phyloP scores from a whole-genome alignment of 2,797 vertebrate species.

The Arctocebus calabarensis region DNA sequence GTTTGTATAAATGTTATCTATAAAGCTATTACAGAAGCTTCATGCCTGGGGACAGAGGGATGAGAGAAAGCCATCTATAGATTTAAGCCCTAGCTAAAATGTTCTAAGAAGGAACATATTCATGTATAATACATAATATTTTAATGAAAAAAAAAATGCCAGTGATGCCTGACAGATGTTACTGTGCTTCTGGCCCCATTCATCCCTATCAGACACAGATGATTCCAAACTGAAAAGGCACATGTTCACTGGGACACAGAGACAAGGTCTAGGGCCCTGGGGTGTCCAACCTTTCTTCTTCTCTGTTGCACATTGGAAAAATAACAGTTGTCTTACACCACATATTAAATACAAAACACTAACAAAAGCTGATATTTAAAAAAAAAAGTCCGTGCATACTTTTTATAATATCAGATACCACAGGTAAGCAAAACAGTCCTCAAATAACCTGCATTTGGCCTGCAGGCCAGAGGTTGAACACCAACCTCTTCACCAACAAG shows the following conservation, averaged over 20 bases:
- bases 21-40: constrained; percentile 3
- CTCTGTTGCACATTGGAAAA: too few relatives aligned
- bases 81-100: not conserved
- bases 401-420: too few relatives aligned
- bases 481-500: not conserved
- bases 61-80: not conserved
- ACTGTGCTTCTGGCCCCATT: not conserved
- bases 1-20: not conserved
- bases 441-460: too few relatives aligned
- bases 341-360: too few relatives aligned
- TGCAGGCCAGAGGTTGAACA: too few relatives aligned
- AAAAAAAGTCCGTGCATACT: too few relatives aligned
- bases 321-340: too few relatives aligned
- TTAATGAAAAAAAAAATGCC: constrained; percentile 1
- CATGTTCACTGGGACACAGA: not conserved
- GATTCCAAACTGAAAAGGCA: not conserved
- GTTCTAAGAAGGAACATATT: not conserved
- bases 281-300: too few relatives aligned
- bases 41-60: not conserved
- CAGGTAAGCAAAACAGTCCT: too few relatives aligned
- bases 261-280: not conserved
- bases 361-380: too few relatives aligned
- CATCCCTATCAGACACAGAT: not conserved
- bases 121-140: not conserved
- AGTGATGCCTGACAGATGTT: not conserved